A percentile compares a stretch with the other conserved stretches of the same genome.
phyloP scores from a whole-genome alignment of 2,888 invertebrate species.

The Tenodera sinensis region DNA sequence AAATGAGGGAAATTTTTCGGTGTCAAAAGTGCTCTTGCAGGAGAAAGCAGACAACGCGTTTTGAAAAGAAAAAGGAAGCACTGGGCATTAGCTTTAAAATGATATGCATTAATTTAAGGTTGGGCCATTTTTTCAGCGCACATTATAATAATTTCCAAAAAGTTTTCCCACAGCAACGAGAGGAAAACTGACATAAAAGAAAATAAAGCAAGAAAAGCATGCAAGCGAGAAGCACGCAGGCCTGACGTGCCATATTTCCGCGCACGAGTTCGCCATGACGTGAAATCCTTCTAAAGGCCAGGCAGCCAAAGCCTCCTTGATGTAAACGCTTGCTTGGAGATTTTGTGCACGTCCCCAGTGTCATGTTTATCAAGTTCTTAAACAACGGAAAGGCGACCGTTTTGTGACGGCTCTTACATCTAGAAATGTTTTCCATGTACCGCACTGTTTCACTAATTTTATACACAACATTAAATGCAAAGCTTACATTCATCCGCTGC shows the following conservation, averaged over 20 bases:
- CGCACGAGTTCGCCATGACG: not conserved
- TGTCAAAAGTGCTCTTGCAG: not conserved
- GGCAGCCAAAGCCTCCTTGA: not conserved
- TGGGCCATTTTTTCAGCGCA: not conserved
- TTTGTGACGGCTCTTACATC: not conserved
- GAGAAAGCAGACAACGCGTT: not conserved
- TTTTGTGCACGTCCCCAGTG: not conserved
- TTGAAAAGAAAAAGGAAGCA: not conserved
- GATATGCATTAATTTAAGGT: not conserved
- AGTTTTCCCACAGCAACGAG: not conserved
- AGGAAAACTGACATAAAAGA: not conserved
- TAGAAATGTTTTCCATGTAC: not conserved
- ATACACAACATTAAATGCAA: not conserved
- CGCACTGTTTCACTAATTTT: not conserved
- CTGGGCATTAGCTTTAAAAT: not conserved
- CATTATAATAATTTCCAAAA: not conserved
- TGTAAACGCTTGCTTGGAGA: not conserved
- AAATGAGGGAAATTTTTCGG: not conserved
- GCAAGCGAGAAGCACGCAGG: not conserved
- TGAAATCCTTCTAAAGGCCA: not conserved
- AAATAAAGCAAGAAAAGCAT: not conserved
- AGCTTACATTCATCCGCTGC: too few species aligned
- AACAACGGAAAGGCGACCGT: not conserved
- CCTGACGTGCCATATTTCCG: not conserved
- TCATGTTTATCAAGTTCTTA: not conserved